Percentiles rank a stretch among this genome's conserved stretches.
Evolutionary conservation across 2,888 invertebrate species (phyloP).

Genomic region (Mycalesis mineus): DNA sequence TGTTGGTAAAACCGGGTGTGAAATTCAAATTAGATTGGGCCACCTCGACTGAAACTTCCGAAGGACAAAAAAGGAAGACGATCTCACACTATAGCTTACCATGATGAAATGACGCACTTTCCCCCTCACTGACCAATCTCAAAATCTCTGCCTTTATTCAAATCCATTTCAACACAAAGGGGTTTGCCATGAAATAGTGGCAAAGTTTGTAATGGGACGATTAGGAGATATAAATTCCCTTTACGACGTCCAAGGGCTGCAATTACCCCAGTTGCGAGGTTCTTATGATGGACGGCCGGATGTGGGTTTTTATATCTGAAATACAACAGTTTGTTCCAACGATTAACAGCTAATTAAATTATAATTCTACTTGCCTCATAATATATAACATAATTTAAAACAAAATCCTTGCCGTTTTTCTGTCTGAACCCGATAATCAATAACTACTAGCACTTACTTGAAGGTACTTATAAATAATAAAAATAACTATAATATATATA

Average conservation of each 20-base stretch:
- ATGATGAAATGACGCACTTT: not conserved
- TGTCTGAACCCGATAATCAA: too few relatives aligned
- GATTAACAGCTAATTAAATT: not conserved
- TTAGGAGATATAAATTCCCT: conserved; percentile 43
- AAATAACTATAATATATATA: too few relatives aligned
- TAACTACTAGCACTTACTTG: too few relatives aligned
- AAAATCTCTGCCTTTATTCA: conserved; percentile 4
- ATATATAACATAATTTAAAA: too few relatives aligned
- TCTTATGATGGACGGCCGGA: conserved; percentile 10
- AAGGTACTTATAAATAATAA: too few relatives aligned
- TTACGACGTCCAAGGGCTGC: conserved; percentile 37
- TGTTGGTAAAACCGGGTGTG: too few relatives aligned
- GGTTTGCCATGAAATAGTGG: conserved; percentile 23
- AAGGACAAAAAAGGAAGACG: too few relatives aligned
- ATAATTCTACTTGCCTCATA: too few relatives aligned
- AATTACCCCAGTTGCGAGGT: conserved; percentile 31
- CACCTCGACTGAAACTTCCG: too few relatives aligned
- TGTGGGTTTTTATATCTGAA: conserved; percentile 1
- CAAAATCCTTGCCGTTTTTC: too few relatives aligned
- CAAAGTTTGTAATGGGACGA: conserved; percentile 42
- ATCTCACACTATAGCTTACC: too few relatives aligned
- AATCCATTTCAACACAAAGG: conserved; percentile 7
- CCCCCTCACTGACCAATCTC: not conserved
- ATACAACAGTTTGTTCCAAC: not conserved
- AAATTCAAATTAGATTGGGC: too few relatives aligned